Conservation (phyloP, 1,140 invertebrate species). For the Ylistrum balloti region DNA sequence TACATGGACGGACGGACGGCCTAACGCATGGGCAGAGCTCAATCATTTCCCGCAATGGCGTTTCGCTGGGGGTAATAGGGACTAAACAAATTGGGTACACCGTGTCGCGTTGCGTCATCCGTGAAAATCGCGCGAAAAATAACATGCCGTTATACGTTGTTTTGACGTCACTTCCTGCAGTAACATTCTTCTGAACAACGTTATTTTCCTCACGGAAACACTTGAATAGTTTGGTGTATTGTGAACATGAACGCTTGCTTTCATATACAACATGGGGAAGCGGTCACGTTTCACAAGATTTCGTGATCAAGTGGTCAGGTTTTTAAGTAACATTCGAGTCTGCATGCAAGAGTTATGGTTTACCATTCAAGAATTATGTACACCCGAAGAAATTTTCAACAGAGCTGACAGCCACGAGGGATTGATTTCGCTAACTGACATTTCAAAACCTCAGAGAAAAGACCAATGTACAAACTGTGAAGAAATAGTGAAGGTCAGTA, state of each 20-base stretch:
- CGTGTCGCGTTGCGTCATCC: neutral
- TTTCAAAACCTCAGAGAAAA: neutral
- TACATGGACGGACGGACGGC: no score
- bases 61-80: no score
- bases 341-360: neutral
- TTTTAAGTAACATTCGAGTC: neutral
- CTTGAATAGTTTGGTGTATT: neutral
- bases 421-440: neutral
- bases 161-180: neutral
- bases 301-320: neutral
- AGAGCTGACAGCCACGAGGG: neutral
- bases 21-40: no score
- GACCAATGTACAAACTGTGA: neutral
- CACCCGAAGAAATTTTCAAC: neutral
- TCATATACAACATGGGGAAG: neutral
- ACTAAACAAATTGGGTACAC: no score
- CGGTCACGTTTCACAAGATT: constrained; percentile 17
- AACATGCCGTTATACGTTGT: neutral
- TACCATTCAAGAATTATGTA: neutral
- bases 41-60: no score
- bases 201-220: neutral
- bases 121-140: neutral
- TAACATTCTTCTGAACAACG: neutral
- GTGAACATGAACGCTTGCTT: neutral
- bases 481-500: constrained; percentile 15